Percentiles rank a stretch among this genome's conserved stretches.
phyloP scores from a whole-genome alignment of 1,140 invertebrate species.

The Anagrus nilaparvatae region DNA sequence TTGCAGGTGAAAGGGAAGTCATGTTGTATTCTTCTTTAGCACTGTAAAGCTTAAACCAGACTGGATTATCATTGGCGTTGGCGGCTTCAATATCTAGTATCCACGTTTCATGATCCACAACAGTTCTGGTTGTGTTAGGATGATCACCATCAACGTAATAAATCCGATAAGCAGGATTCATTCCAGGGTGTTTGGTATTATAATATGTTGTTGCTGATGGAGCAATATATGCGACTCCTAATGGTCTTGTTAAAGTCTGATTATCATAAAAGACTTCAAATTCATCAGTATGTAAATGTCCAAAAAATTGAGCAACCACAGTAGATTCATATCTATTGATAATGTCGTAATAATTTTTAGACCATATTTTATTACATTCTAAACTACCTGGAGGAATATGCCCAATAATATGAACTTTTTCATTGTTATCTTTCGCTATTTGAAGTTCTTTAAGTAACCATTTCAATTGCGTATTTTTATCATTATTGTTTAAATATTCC shows the following conservation, averaged over 20 bases:
- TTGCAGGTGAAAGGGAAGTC: slow-evolving; percentile 6
- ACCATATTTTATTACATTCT: slow-evolving; percentile 87
- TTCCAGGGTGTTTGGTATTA: too few relatives aligned
- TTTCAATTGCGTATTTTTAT: slow-evolving; percentile 85
- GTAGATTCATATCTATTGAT: slow-evolving; percentile 83
- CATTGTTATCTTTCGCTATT: slow-evolving; percentile 80
- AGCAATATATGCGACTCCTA: slow-evolving; percentile 81
- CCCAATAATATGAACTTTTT: slow-evolving; percentile 95
- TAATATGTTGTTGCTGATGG: slow-evolving; percentile 89
- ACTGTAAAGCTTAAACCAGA: slow-evolving; percentile 11
- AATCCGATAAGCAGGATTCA: slow-evolving; percentile 89
- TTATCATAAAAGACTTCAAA: slow-evolving; percentile 88
- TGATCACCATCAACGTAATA: slow-evolving; percentile 44
- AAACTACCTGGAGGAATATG: slow-evolving; percentile 95
- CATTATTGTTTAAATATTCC: slow-evolving; percentile 90
- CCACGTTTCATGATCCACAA: slow-evolving; percentile 14
- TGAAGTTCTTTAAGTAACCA: slow-evolving; percentile 93
- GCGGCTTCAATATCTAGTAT: slow-evolving; percentile 14
- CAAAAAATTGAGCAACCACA: slow-evolving; percentile 88
- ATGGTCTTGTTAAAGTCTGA: slow-evolving; percentile 63
- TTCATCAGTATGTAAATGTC: slow-evolving; percentile 91
- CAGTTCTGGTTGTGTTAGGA: background rate
- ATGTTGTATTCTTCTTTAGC: slow-evolving; percentile 9
- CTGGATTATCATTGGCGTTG: slow-evolving; percentile 7
- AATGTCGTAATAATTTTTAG: slow-evolving; percentile 82